phyloP scores from a whole-genome alignment of 2,888 invertebrate species.

The Gasteruption jaculator region DNA sequence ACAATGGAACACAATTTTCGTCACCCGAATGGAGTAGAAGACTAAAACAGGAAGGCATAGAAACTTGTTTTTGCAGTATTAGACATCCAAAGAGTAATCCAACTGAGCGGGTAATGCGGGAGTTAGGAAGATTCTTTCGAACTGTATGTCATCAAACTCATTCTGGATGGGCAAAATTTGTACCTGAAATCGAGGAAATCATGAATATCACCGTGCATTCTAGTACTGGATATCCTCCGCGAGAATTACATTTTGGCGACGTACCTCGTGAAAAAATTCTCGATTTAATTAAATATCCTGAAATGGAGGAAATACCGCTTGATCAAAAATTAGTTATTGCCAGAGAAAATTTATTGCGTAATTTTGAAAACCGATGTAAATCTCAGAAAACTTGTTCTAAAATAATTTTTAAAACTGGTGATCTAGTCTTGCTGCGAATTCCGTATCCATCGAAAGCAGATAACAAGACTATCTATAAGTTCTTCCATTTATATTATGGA shows the following conservation, averaged over 20 bases:
- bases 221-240: neutral
- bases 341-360: neutral
- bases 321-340: neutral
- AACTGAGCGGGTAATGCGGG: neutral
- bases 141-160: neutral
- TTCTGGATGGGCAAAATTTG: neutral
- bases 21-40: neutral
- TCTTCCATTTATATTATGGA: constrained; percentile 1
- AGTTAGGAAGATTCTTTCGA: neutral
- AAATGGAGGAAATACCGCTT: neutral
- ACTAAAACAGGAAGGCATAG: neutral
- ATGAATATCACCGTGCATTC: constrained; percentile 3
- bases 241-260: neutral
- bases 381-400: neutral
- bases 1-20: constrained; percentile 1
- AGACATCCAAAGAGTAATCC: neutral
- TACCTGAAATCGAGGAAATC: neutral
- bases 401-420: neutral
- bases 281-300: neutral
- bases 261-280: neutral
- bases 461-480: neutral
- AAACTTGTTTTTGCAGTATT: neutral
- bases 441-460: neutral
- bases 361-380: neutral
- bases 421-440: neutral